These are phyloP conservation scores for Erinaceus europaeus DNA, from an alignment of 2,113 vertebrate genomes.

Conservation along the genomic window DNA sequence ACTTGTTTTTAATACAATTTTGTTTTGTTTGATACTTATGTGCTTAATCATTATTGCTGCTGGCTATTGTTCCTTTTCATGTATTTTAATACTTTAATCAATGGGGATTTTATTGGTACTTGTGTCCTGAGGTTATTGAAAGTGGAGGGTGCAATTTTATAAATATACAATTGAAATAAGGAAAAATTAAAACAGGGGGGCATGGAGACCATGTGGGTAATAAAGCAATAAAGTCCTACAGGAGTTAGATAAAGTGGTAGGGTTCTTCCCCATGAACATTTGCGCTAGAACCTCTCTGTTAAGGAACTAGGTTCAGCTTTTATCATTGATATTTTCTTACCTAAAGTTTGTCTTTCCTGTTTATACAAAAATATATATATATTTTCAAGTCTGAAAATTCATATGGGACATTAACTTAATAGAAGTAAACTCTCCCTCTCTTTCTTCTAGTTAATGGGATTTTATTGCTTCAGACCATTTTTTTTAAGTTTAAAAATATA, in stretches of 20 bases:
- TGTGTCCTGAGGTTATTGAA: slow-evolving; percentile 70
- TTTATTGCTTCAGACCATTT: too few relatives aligned
- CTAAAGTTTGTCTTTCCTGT: background rate
- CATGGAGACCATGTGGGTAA: slow-evolving; percentile 14
- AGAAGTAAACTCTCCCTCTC: too few relatives aligned
- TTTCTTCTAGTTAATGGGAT: too few relatives aligned
- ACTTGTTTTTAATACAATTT: slow-evolving; percentile 70
- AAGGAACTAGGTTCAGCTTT: background rate
- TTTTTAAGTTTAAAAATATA: too few relatives aligned
- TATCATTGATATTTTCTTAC: background rate
- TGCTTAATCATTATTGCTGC: slow-evolving; percentile 76
- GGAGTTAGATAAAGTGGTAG: background rate
- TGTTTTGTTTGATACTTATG: slow-evolving; percentile 74
- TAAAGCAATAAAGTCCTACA: slow-evolving; percentile 11
- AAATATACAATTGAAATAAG: slow-evolving; percentile 71
- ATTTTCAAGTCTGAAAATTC: background rate
- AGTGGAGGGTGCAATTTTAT: slow-evolving; percentile 67
- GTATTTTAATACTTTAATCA: slow-evolving; percentile 80
- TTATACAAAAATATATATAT: background rate
- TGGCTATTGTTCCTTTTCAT: slow-evolving; percentile 77
- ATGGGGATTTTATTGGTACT: slow-evolving; percentile 77
- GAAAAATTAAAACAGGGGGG: slow-evolving; percentile 61
- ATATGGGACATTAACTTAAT: background rate
- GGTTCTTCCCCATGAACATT: background rate
- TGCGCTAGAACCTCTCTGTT: background rate